These are phyloP conservation scores for Gallinago media DNA, from an alignment of 2,113 vertebrate species.

Conservation along the genomic window DNA sequence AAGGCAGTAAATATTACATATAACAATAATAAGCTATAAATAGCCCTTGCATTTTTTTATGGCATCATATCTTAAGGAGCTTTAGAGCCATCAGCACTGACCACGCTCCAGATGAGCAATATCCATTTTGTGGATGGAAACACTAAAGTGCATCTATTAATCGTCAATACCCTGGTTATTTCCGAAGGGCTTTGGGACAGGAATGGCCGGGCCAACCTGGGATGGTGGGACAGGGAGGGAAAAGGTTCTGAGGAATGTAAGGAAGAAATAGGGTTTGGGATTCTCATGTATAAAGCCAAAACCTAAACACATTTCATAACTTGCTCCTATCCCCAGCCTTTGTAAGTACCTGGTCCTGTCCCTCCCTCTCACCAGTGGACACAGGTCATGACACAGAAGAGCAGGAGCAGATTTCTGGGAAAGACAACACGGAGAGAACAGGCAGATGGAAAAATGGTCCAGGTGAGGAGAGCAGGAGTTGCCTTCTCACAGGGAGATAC, in stretches of 20 bases:
- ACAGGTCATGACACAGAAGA: background rate
- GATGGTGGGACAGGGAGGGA: background rate
- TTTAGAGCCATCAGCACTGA: background rate
- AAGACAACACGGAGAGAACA: background rate
- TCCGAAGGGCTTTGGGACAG: background rate
- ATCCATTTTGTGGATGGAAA: background rate
- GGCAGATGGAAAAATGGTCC: background rate
- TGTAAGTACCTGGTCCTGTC: background rate
- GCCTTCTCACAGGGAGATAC: background rate
- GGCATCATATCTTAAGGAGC: background rate
- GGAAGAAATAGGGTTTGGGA: background rate
- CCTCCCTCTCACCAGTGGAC: background rate
- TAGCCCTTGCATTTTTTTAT: background rate
- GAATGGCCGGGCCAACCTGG: rapidly evolving
- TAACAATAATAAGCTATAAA: conserved; percentile 30
- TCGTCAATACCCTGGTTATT: background rate
- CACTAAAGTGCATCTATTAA: background rate
- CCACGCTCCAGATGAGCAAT: conserved; percentile 5
- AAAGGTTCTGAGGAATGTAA: background rate
- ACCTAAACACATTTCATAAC: background rate
- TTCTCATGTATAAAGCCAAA: background rate
- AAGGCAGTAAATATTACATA: conserved; percentile 28
- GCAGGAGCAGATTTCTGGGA: background rate
- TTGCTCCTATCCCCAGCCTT: background rate
- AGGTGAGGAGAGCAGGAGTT: background rate